Evolutionary conservation across 1,140 invertebrate genomes (phyloP).

Genomic region (Trichomalopsis sarcophagae): DNA sequence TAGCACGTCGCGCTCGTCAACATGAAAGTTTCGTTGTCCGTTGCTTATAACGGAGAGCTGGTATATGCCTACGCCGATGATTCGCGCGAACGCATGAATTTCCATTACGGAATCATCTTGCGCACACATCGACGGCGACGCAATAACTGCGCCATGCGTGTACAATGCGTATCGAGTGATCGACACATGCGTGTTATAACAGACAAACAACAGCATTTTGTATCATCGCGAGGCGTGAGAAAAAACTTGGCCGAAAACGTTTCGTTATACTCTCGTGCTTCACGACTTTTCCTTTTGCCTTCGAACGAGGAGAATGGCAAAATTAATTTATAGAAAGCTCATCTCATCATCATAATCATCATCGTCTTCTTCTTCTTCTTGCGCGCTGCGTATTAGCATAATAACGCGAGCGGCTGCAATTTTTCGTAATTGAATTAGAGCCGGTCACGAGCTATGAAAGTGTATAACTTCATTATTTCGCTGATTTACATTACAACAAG

Average conservation of each 20-base stretch:
- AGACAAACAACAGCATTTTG: too few species aligned
- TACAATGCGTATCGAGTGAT: too few species aligned
- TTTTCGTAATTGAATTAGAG: constrained; percentile 1
- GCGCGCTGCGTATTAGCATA: neutral
- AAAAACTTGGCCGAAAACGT: too few species aligned
- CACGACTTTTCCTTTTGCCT: too few species aligned
- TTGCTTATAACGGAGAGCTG: neutral
- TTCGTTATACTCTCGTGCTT: too few species aligned
- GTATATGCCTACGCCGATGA: neutral
- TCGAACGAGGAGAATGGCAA: neutral
- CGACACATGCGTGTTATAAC: too few species aligned
- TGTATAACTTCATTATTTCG: neutral
- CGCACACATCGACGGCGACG: neutral
- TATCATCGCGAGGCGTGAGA: too few species aligned
- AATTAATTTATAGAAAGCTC: constrained; percentile 5
- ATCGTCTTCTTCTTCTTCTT: neutral
- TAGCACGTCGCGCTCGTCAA: constrained; percentile 42
- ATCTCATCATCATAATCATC: neutral
- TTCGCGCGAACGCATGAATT: neutral
- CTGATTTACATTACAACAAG: neutral
- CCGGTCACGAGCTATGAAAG: neutral
- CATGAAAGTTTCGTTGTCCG: constrained; percentile 37
- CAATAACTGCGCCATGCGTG: too few species aligned
- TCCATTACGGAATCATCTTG: neutral
- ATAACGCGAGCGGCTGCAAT: neutral